Conservation (phyloP, 2,113 vertebrate species). For the Poeciliopsis occidentalis region DNA sequence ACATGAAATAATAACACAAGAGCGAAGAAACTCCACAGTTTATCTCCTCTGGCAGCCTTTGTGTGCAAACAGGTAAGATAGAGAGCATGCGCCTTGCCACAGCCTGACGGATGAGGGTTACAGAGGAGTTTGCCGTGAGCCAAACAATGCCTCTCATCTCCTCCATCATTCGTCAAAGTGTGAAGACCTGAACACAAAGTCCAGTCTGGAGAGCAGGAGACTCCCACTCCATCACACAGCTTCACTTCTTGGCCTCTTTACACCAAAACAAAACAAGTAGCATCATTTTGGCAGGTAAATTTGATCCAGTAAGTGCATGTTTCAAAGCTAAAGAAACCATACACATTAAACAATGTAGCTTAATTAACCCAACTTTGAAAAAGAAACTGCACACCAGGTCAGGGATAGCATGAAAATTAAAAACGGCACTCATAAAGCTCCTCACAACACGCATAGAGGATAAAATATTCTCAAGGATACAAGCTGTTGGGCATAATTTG, state of each 20-base stretch:
- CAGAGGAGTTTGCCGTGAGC: slow-evolving; percentile 13
- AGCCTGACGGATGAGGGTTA: slow-evolving; percentile 33
- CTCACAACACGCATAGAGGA: neutral
- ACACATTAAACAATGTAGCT: neutral
- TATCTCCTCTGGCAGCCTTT: neutral
- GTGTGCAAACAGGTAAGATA: neutral
- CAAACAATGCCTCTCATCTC: slow-evolving; percentile 33
- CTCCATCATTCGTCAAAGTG: slow-evolving; percentile 27
- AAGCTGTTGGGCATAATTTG: neutral
- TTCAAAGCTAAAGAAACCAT: slow-evolving; percentile 5
- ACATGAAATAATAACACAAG: slow-evolving; percentile 10
- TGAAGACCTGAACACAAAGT: slow-evolving; percentile 8
- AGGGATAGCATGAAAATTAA: slow-evolving; percentile 4
- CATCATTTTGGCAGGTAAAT: slow-evolving; percentile 3
- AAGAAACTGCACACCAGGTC: neutral
- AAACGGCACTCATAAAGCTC: slow-evolving; percentile 9
- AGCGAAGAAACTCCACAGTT: neutral
- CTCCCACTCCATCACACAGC: slow-evolving; percentile 20
- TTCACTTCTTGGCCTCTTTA: neutral
- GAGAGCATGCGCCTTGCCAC: slow-evolving; percentile 10
- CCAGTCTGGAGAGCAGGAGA: slow-evolving; percentile 12
- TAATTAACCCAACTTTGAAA: neutral
- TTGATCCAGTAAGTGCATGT: slow-evolving; percentile 12
- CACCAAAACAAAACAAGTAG: neutral
- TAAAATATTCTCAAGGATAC: slow-evolving; percentile 3